Base-by-base conservation (phyloP, 2,888 invertebrate species). In the Bedellia somnulentella region DNA sequence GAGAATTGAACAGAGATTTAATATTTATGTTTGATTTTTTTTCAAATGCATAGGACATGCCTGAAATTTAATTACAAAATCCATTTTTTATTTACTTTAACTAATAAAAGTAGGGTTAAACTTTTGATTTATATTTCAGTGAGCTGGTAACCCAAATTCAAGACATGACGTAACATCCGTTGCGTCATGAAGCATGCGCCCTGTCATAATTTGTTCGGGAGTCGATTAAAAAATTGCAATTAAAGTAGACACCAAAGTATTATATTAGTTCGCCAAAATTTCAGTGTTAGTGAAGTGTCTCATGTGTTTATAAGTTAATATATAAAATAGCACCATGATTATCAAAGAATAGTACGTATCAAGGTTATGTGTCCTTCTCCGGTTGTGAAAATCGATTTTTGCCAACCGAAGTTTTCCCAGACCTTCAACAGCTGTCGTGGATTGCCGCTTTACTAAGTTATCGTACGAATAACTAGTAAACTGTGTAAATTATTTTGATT, bases 271-370 rank as follows among this genome's bases (percentile, higher is more conserved):
- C 66, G 57, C 62, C 51, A 57, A 55, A 47, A 61, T 49, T 54
- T 56, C 50, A 47, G 61, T 64, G 62, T 52, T 62, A 62, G 75
- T 78, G 78, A 60, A 75, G 64, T 68, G 64, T 77, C 71, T 71
- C 54, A 68, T 71, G 71, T 73, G 68, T 64, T 59, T 66, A 49
- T 67, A 66, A 63, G 68, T 68, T 63, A 57, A 49, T 45, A 54
- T 56, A 51, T 51, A 57, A 59, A 57, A 51, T 53, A 46, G 57
- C 73, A 80, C 62, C 57, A 83, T 83, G 83, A 78, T 83, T 70
- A 84, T 84, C 67, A 83, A 83, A 78, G 83, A 83, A 80, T 84
- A 76, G 83, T 83, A 61, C 83, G 83, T 83, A 36, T 42, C 49
- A 55, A 61, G 66, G 68, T 68, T 70, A 70, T 49, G 44, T 47